phyloP scores from a whole-genome alignment of 2,797 vertebrate genomes.

The Acanthopagrus latus region DNA sequence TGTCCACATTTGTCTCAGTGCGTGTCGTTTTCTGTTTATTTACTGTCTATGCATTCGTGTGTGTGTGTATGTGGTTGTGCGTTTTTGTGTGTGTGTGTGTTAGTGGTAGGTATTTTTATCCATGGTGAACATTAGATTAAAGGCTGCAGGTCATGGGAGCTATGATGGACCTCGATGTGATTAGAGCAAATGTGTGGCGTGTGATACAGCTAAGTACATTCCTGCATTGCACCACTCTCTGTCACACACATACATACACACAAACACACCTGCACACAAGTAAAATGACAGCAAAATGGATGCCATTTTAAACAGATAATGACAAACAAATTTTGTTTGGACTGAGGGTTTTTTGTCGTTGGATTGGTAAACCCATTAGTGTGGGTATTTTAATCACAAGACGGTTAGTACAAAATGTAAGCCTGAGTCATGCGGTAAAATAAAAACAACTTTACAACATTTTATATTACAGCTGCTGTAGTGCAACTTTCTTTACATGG shows the following conservation, averaged over 20 bases:
- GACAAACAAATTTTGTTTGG: background rate
- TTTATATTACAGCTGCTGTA: background rate
- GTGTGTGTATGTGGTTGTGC: background rate
- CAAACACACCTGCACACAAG: conserved; percentile 24
- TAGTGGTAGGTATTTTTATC: conserved; percentile 59
- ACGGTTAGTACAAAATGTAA: background rate
- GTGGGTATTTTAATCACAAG: background rate
- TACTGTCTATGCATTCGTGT: conserved; percentile 13
- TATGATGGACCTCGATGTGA: conserved; percentile 77
- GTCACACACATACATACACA: conserved; percentile 25
- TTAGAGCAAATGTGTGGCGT: conserved; percentile 82
- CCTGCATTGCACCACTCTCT: conserved; percentile 62
- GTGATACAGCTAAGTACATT: conserved; percentile 83
- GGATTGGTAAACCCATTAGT: background rate
- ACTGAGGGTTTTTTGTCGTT: background rate
- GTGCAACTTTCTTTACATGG: background rate
- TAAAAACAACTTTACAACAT: background rate
- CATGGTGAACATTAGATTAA: conserved; percentile 82
- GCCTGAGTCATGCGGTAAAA: background rate
- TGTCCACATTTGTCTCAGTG: conserved; percentile 8
- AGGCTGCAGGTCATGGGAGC: conserved; percentile 80
- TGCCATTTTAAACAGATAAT: background rate
- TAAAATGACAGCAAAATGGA: background rate
- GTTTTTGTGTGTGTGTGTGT: conserved; percentile 27
- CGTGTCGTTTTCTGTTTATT: conserved; percentile 32